phyloP scores from a whole-genome alignment of 2,113 vertebrate genomes.

The Oryzias curvinotus region DNA sequence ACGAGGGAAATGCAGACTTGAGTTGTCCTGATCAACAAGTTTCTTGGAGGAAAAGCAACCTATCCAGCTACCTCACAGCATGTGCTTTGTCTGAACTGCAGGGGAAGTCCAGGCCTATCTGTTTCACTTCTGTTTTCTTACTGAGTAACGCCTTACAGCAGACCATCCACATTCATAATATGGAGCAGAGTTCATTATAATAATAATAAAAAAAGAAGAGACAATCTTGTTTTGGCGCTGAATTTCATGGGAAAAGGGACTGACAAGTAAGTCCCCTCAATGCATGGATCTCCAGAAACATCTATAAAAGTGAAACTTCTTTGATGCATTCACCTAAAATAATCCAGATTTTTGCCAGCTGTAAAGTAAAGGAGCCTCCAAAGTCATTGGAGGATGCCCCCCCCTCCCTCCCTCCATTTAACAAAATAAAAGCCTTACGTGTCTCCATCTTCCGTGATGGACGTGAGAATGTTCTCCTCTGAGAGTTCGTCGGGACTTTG shows the following conservation, averaged over 20 bases:
- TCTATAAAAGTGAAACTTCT: no score
- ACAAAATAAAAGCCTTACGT: slow-evolving; percentile 69
- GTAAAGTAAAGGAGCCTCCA: no score
- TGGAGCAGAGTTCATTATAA: slow-evolving; percentile 49
- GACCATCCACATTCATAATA: slow-evolving; percentile 42
- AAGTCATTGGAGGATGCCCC: background rate
- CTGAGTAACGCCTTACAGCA: slow-evolving; percentile 28
- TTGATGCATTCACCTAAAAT: no score
- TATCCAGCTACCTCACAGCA: slow-evolving; percentile 48
- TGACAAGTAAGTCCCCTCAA: no score
- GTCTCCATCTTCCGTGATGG: slow-evolving; percentile 81
- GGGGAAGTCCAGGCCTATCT: slow-evolving; percentile 78
- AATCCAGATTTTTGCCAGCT: no score
- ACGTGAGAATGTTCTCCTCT: slow-evolving; percentile 66
- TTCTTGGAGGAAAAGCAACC: slow-evolving; percentile 54
- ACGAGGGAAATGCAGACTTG: background rate
- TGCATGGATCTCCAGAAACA: no score
- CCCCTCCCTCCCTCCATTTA: no score
- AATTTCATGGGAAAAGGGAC: no score
- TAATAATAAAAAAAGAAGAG: slow-evolving; percentile 21
- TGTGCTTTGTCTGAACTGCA: slow-evolving; percentile 58
- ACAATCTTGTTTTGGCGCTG: slow-evolving; percentile 11
- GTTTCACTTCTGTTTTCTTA: slow-evolving; percentile 80
- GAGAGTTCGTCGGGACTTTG: slow-evolving; percentile 19
- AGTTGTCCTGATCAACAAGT: slow-evolving; percentile 56